Percentiles rank a stretch among this genome's conserved stretches.
phyloP scores from a whole-genome alignment of 2,888 invertebrate genomes.

The Pachliopta kotzebuea region DNA sequence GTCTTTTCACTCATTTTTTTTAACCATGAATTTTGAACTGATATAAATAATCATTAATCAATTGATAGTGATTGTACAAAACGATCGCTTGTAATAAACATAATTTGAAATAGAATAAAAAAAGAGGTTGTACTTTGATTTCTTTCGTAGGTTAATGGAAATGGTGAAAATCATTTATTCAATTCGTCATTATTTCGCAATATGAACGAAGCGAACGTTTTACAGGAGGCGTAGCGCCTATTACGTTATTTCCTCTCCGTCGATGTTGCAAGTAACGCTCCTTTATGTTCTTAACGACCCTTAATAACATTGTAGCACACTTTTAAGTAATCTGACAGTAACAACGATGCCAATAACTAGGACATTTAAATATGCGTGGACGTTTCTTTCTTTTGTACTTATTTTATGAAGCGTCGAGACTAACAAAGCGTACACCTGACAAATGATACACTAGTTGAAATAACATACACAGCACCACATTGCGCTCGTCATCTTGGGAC shows the following conservation, averaged over 20 bases:
- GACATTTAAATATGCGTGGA: too few relatives aligned
- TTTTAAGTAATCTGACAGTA: slow-evolving; percentile 4
- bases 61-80: too few relatives aligned
- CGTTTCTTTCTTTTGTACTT: too few relatives aligned
- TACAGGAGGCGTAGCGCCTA: slow-evolving; percentile 16
- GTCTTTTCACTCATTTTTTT: too few relatives aligned
- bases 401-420: too few relatives aligned
- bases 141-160: not conserved
- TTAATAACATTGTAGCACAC: slow-evolving; percentile 16
- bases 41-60: too few relatives aligned
- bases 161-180: not conserved
- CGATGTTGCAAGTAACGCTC: slow-evolving; percentile 26
- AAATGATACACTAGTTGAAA: too few relatives aligned
- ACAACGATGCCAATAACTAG: not conserved
- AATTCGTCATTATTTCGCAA: not conserved
- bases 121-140: not conserved
- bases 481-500: too few relatives aligned
- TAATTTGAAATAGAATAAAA: not conserved
- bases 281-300: slow-evolving; percentile 23
- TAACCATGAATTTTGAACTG: too few relatives aligned
- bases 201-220: slow-evolving; percentile 4
- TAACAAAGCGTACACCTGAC: too few relatives aligned
- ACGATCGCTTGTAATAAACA: not conserved
- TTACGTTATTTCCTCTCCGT: slow-evolving; percentile 9
- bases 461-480: too few relatives aligned